A percentile compares a stretch with the other conserved stretches of the same genome.
phyloP scores from a whole-genome alignment of 2,797 vertebrate species.

The Ceryle rudis region DNA sequence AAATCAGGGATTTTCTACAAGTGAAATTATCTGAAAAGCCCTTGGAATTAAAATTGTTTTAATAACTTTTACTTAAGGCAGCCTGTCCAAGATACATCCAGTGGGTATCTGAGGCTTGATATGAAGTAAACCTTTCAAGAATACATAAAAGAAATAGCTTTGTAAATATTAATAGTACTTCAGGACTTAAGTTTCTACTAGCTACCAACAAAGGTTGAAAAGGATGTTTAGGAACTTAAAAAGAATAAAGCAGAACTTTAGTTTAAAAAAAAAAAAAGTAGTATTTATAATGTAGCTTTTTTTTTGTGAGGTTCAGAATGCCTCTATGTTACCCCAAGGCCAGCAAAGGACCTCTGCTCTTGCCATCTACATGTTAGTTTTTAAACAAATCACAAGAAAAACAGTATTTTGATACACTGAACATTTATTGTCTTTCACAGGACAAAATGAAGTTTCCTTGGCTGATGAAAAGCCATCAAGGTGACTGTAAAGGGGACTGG shows the following conservation, averaged over 20 bases:
- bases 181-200: not conserved
- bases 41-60: not conserved
- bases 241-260: not conserved
- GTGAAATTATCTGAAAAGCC: not conserved
- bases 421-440: constrained; percentile 80
- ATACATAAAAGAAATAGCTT: rapidly evolving
- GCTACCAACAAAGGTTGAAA: not conserved
- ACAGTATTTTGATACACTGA: constrained; percentile 60
- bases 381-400: constrained; percentile 27
- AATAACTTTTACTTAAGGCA: not conserved
- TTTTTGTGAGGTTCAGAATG: not conserved
- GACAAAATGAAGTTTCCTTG: constrained; percentile 70
- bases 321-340: rapidly evolving
- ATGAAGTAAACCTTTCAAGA: not conserved
- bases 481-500: constrained; percentile 45
- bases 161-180: not conserved
- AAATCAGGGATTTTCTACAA: not conserved
- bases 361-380: not conserved
- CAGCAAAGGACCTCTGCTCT: not conserved
- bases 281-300: not conserved
- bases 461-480: constrained; percentile 62
- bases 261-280: not conserved
- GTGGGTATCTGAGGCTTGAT: not conserved
- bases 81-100: not conserved
- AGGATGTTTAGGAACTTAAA: not conserved